A percentile compares a stretch with the other conserved stretches of the same genome.
phyloP scores from a whole-genome alignment of 2,113 vertebrate species.

The Nansenia antarctica region DNA sequence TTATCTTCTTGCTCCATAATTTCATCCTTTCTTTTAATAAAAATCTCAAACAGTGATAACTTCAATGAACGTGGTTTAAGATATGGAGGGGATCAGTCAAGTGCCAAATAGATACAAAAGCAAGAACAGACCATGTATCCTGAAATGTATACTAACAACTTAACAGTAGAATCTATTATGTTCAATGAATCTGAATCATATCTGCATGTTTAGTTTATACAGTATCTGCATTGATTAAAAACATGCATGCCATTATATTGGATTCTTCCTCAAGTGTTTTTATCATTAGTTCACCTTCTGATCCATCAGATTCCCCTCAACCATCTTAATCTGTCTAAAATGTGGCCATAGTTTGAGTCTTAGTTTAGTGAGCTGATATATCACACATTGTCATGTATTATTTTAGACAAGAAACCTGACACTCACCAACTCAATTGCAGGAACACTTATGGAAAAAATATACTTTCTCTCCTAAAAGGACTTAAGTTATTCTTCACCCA shows the following conservation, averaged over 20 bases:
- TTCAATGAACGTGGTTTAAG: slow-evolving; percentile 20
- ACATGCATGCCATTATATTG: too few relatives aligned
- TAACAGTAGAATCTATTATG: background rate
- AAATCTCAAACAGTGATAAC: slow-evolving; percentile 43
- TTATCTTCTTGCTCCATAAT: too few relatives aligned
- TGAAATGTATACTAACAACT: background rate
- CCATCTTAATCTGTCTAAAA: too few relatives aligned
- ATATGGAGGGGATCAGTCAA: slow-evolving; percentile 23
- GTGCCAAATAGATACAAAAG: slow-evolving; percentile 22
- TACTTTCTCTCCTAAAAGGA: background rate
- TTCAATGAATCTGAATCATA: background rate
- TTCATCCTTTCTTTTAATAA: slow-evolving; percentile 21
- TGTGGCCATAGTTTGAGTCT: too few relatives aligned
- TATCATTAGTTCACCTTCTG: too few relatives aligned
- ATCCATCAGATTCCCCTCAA: too few relatives aligned
- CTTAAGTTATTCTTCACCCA: too few relatives aligned
- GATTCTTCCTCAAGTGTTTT: too few relatives aligned
- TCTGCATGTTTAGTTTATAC: background rate
- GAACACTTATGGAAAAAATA: background rate
- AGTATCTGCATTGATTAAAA: too few relatives aligned
- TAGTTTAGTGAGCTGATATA: too few relatives aligned
- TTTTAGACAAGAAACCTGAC: background rate
- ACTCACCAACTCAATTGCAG: background rate
- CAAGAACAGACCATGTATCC: background rate
- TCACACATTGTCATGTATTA: too few relatives aligned